A percentile compares a stretch with the other conserved stretches of the same genome.
These are phyloP conservation scores for Pollicipes pollicipes DNA, from an alignment of 1,140 invertebrate genomes.

Conservation along the genomic window DNA sequence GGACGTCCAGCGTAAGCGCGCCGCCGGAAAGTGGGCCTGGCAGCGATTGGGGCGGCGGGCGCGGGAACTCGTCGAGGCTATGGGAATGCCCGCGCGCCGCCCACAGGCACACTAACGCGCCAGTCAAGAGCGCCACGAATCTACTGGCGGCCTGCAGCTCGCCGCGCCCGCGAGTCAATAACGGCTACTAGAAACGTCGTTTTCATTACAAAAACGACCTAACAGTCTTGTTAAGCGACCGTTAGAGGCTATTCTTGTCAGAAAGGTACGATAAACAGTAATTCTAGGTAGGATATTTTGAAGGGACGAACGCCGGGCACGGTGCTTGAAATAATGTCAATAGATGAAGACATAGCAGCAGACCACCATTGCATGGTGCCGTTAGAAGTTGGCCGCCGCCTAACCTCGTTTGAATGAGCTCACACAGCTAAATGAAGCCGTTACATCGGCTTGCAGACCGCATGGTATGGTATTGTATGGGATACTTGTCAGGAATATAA, in stretches of 20 bases:
- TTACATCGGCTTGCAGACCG: slow-evolving; percentile 1
- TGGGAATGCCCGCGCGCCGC: neutral
- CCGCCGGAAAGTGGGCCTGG: neutral
- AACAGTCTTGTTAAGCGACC: neutral
- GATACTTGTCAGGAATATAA: no score
- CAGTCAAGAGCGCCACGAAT: neutral
- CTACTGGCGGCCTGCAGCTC: neutral
- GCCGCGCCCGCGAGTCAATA: neutral
- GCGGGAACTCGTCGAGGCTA: neutral
- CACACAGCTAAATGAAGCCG: no score
- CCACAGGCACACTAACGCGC: neutral
- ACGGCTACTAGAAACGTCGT: neutral
- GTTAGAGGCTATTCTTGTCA: neutral
- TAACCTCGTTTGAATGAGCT: neutral
- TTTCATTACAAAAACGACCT: slow-evolving; percentile 4
- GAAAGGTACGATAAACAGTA: neutral
- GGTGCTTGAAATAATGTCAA: neutral
- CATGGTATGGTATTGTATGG: no score
- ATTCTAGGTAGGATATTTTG: neutral
- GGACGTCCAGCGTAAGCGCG: neutral
- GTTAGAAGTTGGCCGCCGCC: neutral
- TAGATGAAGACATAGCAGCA: neutral
- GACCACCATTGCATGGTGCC: neutral
- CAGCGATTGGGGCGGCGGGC: no score
- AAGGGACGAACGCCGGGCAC: neutral